These are phyloP conservation scores for Myodes glareolus DNA, from an alignment of 2,113 vertebrate species.

Conservation along the genomic window DNA sequence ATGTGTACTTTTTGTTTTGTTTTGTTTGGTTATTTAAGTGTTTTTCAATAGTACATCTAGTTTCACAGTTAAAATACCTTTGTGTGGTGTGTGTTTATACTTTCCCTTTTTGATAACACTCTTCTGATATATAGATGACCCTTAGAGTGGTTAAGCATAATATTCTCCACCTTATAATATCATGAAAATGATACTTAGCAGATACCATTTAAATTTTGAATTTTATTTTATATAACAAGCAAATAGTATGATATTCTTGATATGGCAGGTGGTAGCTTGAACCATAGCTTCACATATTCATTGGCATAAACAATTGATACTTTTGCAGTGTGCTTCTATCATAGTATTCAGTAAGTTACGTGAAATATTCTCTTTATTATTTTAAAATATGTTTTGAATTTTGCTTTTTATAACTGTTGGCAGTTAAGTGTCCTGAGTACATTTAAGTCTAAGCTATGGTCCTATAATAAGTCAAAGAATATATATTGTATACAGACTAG, in stretches of 20 bases:
- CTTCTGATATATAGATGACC: not conserved
- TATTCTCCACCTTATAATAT: not conserved
- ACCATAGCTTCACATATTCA: not conserved
- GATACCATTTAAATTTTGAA: not conserved
- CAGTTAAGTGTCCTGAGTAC: not conserved
- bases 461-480: not conserved
- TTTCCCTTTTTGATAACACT: not conserved
- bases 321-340: not conserved
- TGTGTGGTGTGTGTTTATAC: not conserved
- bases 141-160: not conserved
- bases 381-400: not conserved
- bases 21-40: not conserved
- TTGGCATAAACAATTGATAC: not conserved
- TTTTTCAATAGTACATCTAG: slow-evolving; percentile 33
- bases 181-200: not conserved
- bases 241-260: not conserved
- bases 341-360: not conserved
- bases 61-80: not conserved
- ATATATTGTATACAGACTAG: not conserved
- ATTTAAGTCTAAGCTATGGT: not conserved
- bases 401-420: not conserved
- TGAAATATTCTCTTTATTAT: not conserved
- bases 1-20: not conserved
- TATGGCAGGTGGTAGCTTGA: not conserved
- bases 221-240: not conserved